Percentiles rank a stretch among this genome's conserved stretches.
These are phyloP conservation scores for Shinisaurus crocodilurus DNA, from an alignment of 2,113 vertebrate genomes.

Conservation along the genomic window DNA sequence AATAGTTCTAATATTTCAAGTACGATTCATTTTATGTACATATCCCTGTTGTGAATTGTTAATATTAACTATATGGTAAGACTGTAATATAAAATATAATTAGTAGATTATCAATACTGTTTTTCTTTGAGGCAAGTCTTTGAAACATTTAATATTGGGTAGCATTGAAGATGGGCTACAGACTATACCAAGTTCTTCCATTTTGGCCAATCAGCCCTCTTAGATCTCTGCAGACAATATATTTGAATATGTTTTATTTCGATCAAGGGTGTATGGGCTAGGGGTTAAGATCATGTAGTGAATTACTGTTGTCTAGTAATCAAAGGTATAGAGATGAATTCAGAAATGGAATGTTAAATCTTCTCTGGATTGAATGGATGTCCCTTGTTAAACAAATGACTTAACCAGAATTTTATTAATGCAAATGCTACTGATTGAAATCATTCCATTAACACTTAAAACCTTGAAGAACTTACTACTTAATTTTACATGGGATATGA, in stretches of 20 bases:
- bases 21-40: neutral
- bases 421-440: neutral
- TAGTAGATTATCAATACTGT: too few relatives aligned
- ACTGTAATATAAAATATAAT: neutral
- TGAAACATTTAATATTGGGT: neutral
- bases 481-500: neutral
- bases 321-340: neutral
- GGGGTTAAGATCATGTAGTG: neutral
- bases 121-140: neutral
- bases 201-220: neutral
- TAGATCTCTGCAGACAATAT: neutral
- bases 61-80: neutral
- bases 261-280: neutral
- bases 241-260: neutral
- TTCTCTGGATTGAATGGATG: neutral
- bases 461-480: neutral
- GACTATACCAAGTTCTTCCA: neutral
- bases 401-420: neutral
- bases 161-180: too few relatives aligned
- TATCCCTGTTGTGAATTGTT: neutral
- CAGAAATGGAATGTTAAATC: neutral
- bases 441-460: neutral
- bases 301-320: neutral
- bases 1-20: neutral
- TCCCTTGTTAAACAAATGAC: neutral